Base-by-base conservation (phyloP, 35 echinoderm and acorn worm species). In the Apostichopus parvimensis region DNA sequence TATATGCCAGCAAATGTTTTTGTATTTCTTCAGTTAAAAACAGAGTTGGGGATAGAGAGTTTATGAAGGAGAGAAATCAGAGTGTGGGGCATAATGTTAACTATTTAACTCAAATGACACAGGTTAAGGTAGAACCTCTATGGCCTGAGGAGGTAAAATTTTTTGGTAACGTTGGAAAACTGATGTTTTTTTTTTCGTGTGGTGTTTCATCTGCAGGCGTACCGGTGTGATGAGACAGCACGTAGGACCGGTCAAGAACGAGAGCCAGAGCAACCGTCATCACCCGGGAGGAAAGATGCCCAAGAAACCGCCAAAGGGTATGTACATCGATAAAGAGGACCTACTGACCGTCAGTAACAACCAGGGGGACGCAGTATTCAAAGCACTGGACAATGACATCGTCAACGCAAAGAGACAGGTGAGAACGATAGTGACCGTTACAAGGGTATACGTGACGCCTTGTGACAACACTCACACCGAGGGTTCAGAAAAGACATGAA, bases 161-260 rank as follows among this genome's bases (percentile, higher is more conserved):
- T 28, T 28, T 28, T 1, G 26, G 34, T 45, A 45, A 45, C 3
- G 34, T 45, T 0, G 2, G 2, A 3, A 45, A 45, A 45, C 34
- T 28, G 26, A 45, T 45, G 34, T 45, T 45, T 45, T n/a, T n/a
- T 45, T 45, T 45, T 2, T 45, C 34, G 3, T 45, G 2, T 3
- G 34, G 34, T 45, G 34, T 3, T 45, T 45, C 34, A 45, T 45
- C 68, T 5, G 82, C 77, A 96, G 95, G 53, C 97, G 97, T 6
- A 96, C 97, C 54, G 95, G 97, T 68, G 95, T 98, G 20, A 98
- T 98, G 97, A 91, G 97, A 6, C 94, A 93, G 6, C 94, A 98
- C 77, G 93, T 96, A 57, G 97, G 97, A 57, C 97, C 97, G 4
- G 94, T 98, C 25, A 84, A 93, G 23, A 98, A 95, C 57, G 97